Evolutionary conservation across 2,797 vertebrate species (phyloP).

Genomic region (Chlorospingus semifuscus): DNA sequence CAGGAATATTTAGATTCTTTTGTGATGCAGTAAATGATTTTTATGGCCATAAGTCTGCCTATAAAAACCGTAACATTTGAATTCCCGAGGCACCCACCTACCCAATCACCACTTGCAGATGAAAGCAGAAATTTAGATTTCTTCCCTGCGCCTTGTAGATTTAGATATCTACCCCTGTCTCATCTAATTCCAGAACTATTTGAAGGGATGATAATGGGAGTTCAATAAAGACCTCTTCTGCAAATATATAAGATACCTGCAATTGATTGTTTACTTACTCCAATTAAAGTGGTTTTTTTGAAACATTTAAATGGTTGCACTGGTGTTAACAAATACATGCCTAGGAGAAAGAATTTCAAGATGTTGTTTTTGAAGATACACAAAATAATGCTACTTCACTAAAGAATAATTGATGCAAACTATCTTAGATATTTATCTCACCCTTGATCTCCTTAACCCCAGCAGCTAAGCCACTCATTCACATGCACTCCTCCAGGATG

Average conservation of each 20-base stretch:
- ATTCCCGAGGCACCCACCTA: neutral
- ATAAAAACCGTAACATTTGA: neutral
- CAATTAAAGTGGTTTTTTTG: neutral
- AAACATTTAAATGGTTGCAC: neutral
- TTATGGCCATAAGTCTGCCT: neutral
- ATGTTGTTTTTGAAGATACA: neutral
- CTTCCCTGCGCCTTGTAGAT: neutral
- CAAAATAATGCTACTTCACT: neutral
- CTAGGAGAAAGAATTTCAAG: neutral
- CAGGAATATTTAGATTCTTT: neutral
- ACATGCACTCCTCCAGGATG: neutral
- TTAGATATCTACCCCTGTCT: neutral
- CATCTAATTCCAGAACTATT: neutral
- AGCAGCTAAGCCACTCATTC: neutral
- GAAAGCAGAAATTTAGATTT: neutral
- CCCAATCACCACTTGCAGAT: neutral
- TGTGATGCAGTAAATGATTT: neutral
- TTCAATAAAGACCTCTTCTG: neutral
- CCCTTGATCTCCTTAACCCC: neutral
- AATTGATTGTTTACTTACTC: neutral
- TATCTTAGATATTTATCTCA: neutral
- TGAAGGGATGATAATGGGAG: neutral
- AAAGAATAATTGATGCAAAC: neutral
- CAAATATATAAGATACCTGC: accelerated
- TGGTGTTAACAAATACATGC: neutral